A percentile compares a stretch with the other conserved stretches of the same genome.
Evolutionary conservation across 2,888 invertebrate species (phyloP).

Genomic region (Allophyes oxyacanthae): DNA sequence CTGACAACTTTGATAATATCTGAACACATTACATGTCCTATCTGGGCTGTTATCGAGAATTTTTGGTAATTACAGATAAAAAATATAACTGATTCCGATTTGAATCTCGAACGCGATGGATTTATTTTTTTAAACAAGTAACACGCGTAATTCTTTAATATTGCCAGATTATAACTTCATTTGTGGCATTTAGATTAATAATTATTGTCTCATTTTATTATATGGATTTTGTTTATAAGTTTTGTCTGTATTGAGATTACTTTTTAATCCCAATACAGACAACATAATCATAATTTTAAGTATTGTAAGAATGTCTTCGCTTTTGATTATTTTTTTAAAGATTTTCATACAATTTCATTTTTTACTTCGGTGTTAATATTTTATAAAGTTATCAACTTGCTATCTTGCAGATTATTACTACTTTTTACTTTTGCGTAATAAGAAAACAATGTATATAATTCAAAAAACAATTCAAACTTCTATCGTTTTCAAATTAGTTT

Average conservation of each 20-base stretch:
- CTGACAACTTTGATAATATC: conserved; percentile 57
- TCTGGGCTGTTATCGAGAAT: conserved; percentile 44
- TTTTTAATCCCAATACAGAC: too few relatives aligned
- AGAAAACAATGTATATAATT: too few relatives aligned
- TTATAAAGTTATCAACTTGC: too few relatives aligned
- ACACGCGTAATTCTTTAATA: conserved; percentile 64
- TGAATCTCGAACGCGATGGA: conserved; percentile 35
- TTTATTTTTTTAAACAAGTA: conserved; percentile 53
- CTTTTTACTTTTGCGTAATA: too few relatives aligned
- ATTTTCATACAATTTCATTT: too few relatives aligned
- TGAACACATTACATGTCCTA: conserved; percentile 39
- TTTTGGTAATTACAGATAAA: conserved; percentile 58
- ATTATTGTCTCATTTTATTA: conserved; percentile 19
- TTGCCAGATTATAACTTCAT: conserved; percentile 63
- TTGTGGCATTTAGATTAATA: conserved; percentile 58
- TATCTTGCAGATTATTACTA: too few relatives aligned
- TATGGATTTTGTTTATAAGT: conserved; percentile 14
- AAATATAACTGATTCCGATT: conserved; percentile 36
- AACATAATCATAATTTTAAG: too few relatives aligned
- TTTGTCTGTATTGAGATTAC: conserved; percentile 5
- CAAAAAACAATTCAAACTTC: too few relatives aligned
- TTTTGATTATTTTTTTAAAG: too few relatives aligned
- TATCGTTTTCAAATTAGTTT: too few relatives aligned
- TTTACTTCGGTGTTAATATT: too few relatives aligned
- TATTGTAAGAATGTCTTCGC: too few relatives aligned